Percentiles rank a stretch among this genome's conserved stretches.
Conservation (phyloP, 1,140 invertebrate species). For the Drosophila nigromelanica region DNA sequence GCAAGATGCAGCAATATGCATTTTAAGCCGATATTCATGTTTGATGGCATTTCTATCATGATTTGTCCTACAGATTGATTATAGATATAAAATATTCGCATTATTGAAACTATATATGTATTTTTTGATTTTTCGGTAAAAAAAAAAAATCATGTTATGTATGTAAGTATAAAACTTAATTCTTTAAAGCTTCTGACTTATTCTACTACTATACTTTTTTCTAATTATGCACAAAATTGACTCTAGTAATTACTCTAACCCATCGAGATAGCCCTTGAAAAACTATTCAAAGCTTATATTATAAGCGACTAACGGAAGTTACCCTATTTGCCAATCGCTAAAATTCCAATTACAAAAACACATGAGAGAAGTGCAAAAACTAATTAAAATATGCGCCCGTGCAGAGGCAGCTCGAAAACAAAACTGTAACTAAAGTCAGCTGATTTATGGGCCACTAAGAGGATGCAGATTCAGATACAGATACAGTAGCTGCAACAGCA, state of each 20-base stretch:
- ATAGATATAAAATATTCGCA: too few relatives aligned
- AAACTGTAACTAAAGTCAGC: conserved; percentile 40
- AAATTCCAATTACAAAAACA: conserved; percentile 18
- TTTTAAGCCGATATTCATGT: too few relatives aligned
- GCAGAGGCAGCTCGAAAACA: conserved; percentile 44
- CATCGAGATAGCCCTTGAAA: conserved; percentile 1
- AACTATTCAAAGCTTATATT: not conserved
- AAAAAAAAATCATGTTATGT: too few relatives aligned
- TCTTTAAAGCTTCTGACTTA: too few relatives aligned
- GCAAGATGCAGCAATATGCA: too few relatives aligned
- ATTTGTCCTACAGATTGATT: too few relatives aligned
- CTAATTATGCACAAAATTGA: too few relatives aligned
- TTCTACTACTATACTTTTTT: too few relatives aligned
- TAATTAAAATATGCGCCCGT: conserved; percentile 69
- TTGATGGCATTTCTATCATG: too few relatives aligned
- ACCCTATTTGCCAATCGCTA: not conserved
- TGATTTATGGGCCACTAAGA: conserved; percentile 68
- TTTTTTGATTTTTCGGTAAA: too few relatives aligned
- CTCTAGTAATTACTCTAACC: not conserved
- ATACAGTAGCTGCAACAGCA: conserved; percentile 7
- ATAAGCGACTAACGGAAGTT: conserved; percentile 8
- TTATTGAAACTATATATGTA: too few relatives aligned
- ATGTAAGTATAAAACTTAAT: too few relatives aligned
- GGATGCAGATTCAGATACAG: conserved; percentile 28
- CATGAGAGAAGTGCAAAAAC: conserved; percentile 37